Evolutionary conservation across 2,113 vertebrate genomes (phyloP).

Genomic region (Steatornis caripensis): DNA sequence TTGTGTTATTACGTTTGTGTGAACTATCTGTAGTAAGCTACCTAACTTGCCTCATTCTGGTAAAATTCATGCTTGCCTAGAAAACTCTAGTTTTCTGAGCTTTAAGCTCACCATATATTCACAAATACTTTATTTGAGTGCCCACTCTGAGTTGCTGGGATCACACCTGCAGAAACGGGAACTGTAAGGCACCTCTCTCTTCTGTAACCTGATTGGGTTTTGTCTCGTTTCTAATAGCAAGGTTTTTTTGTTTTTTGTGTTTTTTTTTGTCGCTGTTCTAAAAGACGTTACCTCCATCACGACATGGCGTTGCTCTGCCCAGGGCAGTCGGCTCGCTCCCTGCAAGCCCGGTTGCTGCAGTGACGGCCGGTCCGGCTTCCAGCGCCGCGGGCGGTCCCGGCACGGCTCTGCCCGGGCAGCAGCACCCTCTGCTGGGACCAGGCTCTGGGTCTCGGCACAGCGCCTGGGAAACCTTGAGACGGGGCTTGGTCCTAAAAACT

Average conservation of each 20-base stretch:
- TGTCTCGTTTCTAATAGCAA: fast-evolving
- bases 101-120: neutral
- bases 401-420: neutral
- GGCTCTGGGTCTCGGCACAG: fast-evolving
- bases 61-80: neutral
- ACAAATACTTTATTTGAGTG: neutral
- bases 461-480: fast-evolving
- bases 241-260: too few relatives aligned
- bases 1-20: neutral
- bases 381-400: fast-evolving
- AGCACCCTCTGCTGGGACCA: constrained; percentile 27
- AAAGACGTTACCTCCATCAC: fast-evolving
- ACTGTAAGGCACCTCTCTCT: fast-evolving
- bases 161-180: neutral
- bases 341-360: fast-evolving
- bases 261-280: fast-evolving
- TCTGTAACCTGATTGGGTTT: neutral
- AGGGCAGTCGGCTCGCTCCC: fast-evolving
- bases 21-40: neutral
- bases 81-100: neutral
- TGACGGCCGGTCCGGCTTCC: fast-evolving
- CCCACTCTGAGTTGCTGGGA: neutral
- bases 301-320: fast-evolving
- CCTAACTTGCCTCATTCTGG: neutral
- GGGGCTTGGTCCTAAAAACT: fast-evolving